Evolutionary conservation across 2,888 invertebrate genomes (phyloP), one percentile per base, ranked within the genome.

Genomic region (Amaurobius ferox): DNA sequence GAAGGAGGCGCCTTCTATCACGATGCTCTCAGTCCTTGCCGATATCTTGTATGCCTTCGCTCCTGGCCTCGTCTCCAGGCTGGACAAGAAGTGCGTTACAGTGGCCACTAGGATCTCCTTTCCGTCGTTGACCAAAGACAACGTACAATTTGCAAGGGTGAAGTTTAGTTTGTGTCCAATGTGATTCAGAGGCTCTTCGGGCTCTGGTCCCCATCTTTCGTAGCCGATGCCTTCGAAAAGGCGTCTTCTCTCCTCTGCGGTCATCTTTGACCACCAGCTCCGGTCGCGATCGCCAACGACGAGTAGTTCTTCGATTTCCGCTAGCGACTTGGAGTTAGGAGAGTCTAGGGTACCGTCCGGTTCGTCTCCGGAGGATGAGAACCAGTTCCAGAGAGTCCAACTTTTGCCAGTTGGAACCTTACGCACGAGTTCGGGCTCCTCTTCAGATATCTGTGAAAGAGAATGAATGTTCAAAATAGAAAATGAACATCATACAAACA

Each of bases 21-120:
- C 94, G 86, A 96, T 93, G 90, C 95, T 95, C 90, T 96, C 96
- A 11, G 95, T 94, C 73, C 95, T 92, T 2, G 94, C 93, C 68
- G 95, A 94, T 29, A 95, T 88, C 92, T 95, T 95, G 90, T 94
- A 94, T 9, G 95, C 94, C 88, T 93, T 93, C 19, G 94, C 93
- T 0, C 94, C 93, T 1, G 95, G 94, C 90, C 94, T 92, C 1
- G 94, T 94, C 90, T 95, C 95, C 83, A 94, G 90, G 2, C 94
- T 94, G 0, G 94, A 93, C 23, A 94, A 92, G 89, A 95, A 94
- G 91, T 96, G 95, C 0, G 95, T 95, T 86, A 96, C 90, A 0
- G 95, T 95, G 88, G 95, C 91, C 26, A 95, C 94, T 83, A 95
- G 90, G 13, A 96, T 93, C 91, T 96, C 95, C 89, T 94, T 94